Evolutionary conservation across 2,797 vertebrate genomes (phyloP).

Genomic region (Pangasius krempfi): DNA sequence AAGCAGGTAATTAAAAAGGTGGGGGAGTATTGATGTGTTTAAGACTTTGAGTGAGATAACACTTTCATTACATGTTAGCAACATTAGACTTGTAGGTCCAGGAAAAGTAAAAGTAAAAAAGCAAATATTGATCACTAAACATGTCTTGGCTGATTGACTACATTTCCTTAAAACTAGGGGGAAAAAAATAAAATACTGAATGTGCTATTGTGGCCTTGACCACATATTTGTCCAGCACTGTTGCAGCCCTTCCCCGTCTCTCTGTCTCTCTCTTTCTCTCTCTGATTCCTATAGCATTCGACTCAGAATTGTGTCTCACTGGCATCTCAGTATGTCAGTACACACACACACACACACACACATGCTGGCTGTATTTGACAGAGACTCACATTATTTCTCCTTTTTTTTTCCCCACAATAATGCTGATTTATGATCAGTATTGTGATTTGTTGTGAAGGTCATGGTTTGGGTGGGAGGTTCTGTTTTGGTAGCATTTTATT

Average conservation of each 20-base stretch:
- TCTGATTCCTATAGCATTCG: background rate
- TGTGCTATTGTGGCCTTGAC: background rate
- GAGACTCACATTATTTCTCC: background rate
- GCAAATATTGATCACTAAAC: background rate
- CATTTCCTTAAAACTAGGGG: background rate
- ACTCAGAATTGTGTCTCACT: background rate
- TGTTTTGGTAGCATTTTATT: background rate
- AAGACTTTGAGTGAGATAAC: background rate
- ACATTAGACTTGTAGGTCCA: background rate
- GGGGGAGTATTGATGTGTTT: background rate
- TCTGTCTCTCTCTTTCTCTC: background rate
- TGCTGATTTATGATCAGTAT: background rate
- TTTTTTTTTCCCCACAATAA: background rate
- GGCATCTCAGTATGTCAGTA: background rate
- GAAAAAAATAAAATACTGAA: background rate
- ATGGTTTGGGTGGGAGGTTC: background rate
- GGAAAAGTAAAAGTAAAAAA: background rate
- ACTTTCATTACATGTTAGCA: background rate
- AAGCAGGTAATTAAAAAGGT: background rate
- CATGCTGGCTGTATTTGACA: background rate
- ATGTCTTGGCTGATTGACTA: background rate
- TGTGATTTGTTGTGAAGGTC: slow-evolving; percentile 8
- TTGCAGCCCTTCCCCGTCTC: background rate
- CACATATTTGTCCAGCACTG: background rate
- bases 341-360: too few relatives aligned